Evolutionary conservation across 2,113 vertebrate species (phyloP), one percentile per base, ranked within the genome.

Genomic region (Thryonomys swinderianus): DNA sequence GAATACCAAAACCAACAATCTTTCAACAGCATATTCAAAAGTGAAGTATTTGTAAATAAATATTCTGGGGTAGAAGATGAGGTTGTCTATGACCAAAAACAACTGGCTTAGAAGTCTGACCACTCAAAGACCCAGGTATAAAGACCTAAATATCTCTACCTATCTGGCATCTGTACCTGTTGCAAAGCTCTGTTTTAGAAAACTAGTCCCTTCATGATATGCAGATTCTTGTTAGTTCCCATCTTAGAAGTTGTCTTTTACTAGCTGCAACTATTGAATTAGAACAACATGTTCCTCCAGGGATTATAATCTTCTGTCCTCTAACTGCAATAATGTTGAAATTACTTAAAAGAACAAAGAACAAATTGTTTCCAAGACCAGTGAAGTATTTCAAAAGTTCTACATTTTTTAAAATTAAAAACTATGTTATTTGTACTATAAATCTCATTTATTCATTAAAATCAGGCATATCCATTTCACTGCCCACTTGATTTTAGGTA

Each of bases 361-460:
- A 86, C 45, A 88, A 87, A 90, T 64, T 87, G 30, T 93, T 82
- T 20, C 53, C 55, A 91, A 95, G 55, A 57, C 73, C 51, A 57
- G 5, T 51, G 61, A 82, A 71, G 30, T 53, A 42, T 89, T 92
- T 96, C 30, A 79, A 95, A 86, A 89, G 53, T 96, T 84, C 25
- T 88, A 48, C 30, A 2, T 59, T 66, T 87, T 69, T 48, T 10
- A 18, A 61, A 89, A 81, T 67, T 81, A 66, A 37, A 94, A 89
- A 89, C 62, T 59, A 30, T 40, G 59, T 20, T 83, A n/a, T 59
- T 78, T 55, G 18, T 12, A 86, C 53, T 73, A 79, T 66, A 57
- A 40, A 42, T 71, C 23, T 74, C 78, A 82, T 73, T 94, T 90
- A 10, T 42, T 13, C 6, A 51, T 64, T 90, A 51, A 82, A 95